phyloP scores from a whole-genome alignment of 2,888 invertebrate genomes.

The Daptonema setosum region DNA sequence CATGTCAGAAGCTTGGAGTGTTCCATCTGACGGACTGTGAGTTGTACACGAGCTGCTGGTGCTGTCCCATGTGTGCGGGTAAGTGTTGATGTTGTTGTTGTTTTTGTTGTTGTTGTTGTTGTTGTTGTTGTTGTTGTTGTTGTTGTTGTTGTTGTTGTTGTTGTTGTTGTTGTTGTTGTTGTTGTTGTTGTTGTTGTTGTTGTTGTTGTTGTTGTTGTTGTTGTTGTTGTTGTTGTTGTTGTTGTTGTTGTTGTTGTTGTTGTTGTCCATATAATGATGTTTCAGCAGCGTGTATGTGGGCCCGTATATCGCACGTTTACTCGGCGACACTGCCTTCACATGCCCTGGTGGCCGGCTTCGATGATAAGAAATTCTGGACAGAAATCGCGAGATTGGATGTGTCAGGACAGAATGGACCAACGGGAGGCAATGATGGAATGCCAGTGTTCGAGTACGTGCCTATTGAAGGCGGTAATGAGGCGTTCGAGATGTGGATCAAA shows the following conservation, averaged over 20 bases:
- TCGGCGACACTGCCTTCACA: neutral
- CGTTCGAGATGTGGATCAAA: neutral
- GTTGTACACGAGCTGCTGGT: neutral
- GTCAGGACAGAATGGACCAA: neutral
- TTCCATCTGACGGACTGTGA: neutral
- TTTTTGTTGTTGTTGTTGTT: neutral
- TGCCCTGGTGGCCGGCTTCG: neutral
- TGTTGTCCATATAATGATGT: neutral
- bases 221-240: neutral
- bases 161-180: neutral
- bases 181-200: neutral
- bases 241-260: neutral
- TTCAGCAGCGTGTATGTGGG: neutral
- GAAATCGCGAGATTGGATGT: neutral
- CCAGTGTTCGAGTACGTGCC: neutral
- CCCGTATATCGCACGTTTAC: neutral
- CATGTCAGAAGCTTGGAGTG: neutral
- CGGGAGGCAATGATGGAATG: neutral
- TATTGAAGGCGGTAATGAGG: neutral
- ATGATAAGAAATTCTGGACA: neutral
- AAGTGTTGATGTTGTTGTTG: neutral
- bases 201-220: neutral
- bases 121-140: neutral
- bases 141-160: neutral
- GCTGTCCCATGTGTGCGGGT: neutral